Base-by-base conservation (phyloP, 1,140 invertebrate genomes). In the Heliconius congener region DNA sequence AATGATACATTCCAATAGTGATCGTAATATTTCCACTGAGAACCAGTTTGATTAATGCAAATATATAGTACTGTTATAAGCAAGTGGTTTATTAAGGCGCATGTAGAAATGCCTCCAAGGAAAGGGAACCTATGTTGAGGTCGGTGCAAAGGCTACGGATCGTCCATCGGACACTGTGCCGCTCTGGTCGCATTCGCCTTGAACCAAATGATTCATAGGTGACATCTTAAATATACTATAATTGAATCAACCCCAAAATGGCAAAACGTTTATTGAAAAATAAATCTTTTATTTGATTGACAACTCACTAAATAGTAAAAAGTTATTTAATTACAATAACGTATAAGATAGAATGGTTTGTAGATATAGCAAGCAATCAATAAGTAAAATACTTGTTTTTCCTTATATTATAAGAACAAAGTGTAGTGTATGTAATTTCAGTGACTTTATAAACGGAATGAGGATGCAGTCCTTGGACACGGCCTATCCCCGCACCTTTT, bases 91-190 rank as follows among this genome's bases (percentile, higher is more conserved):
- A 87, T 81, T 83, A 74, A 84, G 77, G 80, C 83, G 71, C 81
- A 80, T 66, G 85, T 90, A 88, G 87, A 89, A 91, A 88, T 89
- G 85, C 80, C 78, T 86, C 75, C 75, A 84, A 90, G 83, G 90
- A 91, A 92, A 90, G 87, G 89, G 84, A 90, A 85, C 85, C 86
- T 82, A 82, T 52, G 79, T 79, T 87, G 89, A 92, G 90, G 89
- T 90, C 90, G 85, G 74, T 60, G 74, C 83, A 89, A 91, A 92
- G 90, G 88, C 88, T 85, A 89, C 81, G 80, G 86, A 89, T 80
- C 81, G 86, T 80, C 71, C 79, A 81, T 81, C 76, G 72, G 57
- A 74, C 70, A 37, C 66, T n/a, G 23, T 23, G 57, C 23, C 42
- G 42, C 13, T 46, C 2, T 81, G 80, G 70, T 81, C 82, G 83